Conservation (phyloP, 2,797 vertebrate species). For the Varecia variegata region DNA sequence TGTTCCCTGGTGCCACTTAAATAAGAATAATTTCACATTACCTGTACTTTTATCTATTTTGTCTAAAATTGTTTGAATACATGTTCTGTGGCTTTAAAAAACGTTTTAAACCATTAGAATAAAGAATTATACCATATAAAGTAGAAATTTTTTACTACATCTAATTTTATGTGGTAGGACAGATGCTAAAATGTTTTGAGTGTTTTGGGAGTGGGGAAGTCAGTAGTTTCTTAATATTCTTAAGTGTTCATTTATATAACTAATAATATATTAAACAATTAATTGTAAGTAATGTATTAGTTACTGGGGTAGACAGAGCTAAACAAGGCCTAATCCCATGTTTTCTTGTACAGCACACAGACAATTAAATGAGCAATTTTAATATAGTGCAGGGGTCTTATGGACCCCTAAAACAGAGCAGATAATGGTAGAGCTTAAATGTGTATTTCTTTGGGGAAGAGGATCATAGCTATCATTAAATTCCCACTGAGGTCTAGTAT, state of each 20-base stretch:
- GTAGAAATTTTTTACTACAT: neutral
- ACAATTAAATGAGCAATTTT: neutral
- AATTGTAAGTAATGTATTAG: neutral
- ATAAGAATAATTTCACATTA: neutral
- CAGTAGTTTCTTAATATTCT: neutral
- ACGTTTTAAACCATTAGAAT: neutral
- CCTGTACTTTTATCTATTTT: neutral
- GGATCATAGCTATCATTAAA: slow-evolving; percentile 5
- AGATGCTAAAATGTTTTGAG: neutral
- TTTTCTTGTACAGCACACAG: neutral
- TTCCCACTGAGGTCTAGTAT: neutral
- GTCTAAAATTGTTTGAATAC: neutral
- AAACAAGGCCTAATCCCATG: neutral
- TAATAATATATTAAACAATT: neutral
- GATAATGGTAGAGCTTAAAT: neutral
- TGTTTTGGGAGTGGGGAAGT: neutral
- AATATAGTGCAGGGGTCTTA: neutral
- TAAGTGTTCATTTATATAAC: neutral
- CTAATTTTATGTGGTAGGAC: neutral
- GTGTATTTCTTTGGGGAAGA: neutral
- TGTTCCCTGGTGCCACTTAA: neutral
- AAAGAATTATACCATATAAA: neutral
- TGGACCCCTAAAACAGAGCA: neutral
- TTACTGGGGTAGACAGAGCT: neutral
- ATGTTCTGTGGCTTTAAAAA: neutral